These are phyloP conservation scores for Polypedilum vanderplanki DNA, from an alignment of 1,140 invertebrate species.

Conservation along the genomic window DNA sequence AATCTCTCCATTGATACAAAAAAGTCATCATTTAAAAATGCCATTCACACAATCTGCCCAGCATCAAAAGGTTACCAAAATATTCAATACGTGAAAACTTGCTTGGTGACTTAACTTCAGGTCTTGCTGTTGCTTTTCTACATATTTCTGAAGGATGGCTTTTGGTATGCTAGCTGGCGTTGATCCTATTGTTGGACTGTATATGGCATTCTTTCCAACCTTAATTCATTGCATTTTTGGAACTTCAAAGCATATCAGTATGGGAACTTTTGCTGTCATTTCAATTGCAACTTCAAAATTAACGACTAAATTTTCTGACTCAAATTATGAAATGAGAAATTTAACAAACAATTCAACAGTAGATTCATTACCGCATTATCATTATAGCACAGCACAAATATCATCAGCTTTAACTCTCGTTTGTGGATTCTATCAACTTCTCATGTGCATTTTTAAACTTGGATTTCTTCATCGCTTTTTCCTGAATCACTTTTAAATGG, in stretches of 20 bases:
- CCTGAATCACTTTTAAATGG: conserved; percentile 70
- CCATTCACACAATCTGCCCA: conserved; percentile 41
- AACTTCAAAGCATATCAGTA: conserved; percentile 69
- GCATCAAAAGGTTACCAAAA: conserved; percentile 58
- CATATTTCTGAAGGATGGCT: conserved; percentile 90
- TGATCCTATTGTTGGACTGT: conserved; percentile 69
- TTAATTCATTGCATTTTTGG: conserved; percentile 71
- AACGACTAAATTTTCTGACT: conserved; percentile 45
- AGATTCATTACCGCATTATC: not conserved
- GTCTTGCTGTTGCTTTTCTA: conserved; percentile 82
- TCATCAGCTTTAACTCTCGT: not conserved
- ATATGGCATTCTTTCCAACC: conserved; percentile 77
- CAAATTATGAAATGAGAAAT: conserved; percentile 31
- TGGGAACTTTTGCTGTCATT: conserved; percentile 68
- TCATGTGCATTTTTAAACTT: conserved; percentile 61
- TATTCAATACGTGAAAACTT: conserved; percentile 61
- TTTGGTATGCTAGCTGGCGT: conserved; percentile 69
- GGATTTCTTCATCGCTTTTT: conserved; percentile 62
- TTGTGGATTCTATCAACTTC: conserved; percentile 48
- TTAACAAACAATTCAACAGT: not conserved
- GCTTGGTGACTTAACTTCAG: conserved; percentile 62
- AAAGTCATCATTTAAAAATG: conserved; percentile 30
- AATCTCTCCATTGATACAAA: conserved; percentile 21
- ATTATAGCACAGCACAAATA: not conserved
- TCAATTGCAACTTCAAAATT: conserved; percentile 60